Conservation (phyloP, 2,888 invertebrate genomes). For the Sicus ferrugineus region DNA sequence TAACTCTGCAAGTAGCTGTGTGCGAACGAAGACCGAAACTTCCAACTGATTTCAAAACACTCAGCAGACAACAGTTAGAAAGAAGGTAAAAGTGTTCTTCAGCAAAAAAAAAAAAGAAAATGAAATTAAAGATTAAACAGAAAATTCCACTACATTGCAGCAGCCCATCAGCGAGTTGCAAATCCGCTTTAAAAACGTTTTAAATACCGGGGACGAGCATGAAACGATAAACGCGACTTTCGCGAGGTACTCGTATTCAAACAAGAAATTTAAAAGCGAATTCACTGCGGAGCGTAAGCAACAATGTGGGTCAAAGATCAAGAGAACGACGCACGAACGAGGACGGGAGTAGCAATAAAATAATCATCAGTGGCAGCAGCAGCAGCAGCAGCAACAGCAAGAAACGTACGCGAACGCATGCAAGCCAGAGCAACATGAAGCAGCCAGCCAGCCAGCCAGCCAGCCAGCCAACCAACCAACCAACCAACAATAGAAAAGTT, state of each 20-base stretch:
- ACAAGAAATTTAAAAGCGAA: not conserved
- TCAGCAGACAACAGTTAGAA: too few relatives aligned
- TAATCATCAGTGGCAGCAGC: slow-evolving; percentile 23
- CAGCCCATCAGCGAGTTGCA: not conserved
- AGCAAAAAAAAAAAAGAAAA: too few relatives aligned
- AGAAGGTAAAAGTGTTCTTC: too few relatives aligned
- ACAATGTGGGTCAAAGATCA: slow-evolving; percentile 33
- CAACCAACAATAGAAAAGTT: not conserved
- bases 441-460: not conserved
- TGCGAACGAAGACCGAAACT: too few relatives aligned
- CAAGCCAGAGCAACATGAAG: not conserved
- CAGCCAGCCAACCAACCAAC: not conserved
- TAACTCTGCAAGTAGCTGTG: too few relatives aligned
- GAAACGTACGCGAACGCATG: not conserved
- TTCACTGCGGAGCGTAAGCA: not conserved
- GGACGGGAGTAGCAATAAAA: slow-evolving; percentile 16
- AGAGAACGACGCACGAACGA: slow-evolving; percentile 19
- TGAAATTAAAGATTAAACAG: too few relatives aligned
- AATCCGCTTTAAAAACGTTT: not conserved
- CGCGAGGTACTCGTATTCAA: not conserved
- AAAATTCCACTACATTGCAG: too few relatives aligned
- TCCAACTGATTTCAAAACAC: too few relatives aligned
- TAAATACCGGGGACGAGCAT: not conserved
- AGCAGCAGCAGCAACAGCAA: slow-evolving; percentile 8
- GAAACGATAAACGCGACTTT: not conserved